Conservation (phyloP, 1,140 invertebrate species). For the Saccostrea cuccullata region DNA sequence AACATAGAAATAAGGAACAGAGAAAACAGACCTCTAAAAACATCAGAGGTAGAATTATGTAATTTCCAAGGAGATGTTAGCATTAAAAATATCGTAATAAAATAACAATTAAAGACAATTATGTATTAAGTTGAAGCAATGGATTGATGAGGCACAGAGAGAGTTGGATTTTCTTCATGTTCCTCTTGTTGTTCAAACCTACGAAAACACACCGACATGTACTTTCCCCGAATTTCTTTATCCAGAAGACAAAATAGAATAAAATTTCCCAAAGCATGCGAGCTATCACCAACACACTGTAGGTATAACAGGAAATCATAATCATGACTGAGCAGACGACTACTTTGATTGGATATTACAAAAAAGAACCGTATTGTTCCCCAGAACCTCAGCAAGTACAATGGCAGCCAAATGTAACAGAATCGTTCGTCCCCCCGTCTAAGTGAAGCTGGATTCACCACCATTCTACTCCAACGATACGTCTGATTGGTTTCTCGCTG, state of each 20-base stretch:
- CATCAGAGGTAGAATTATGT: too few species aligned
- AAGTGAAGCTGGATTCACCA: not conserved
- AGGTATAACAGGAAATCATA: not conserved
- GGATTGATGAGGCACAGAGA: not conserved
- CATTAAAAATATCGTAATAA: too few species aligned
- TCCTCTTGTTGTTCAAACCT: not conserved
- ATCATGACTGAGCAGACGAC: too few species aligned
- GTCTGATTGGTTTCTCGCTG: not conserved
- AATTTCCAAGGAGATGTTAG: too few species aligned
- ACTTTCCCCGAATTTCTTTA: not conserved
- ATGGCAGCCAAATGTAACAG: not conserved
- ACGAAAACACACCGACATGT: not conserved
- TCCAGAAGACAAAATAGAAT: constrained; percentile 25
- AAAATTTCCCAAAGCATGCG: constrained; percentile 19
- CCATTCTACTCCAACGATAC: not conserved
- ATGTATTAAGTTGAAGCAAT: not conserved
- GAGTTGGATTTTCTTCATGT: not conserved
- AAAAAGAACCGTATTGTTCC: constrained; percentile 20
- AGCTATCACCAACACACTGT: constrained; percentile 8
- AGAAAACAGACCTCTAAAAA: too few species aligned
- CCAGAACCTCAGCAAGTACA: not conserved
- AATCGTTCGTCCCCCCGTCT: not conserved
- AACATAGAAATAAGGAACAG: too few species aligned
- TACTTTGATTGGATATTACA: not conserved
- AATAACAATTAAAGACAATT: too few species aligned